Evolutionary conservation across 2,888 invertebrate genomes (phyloP), one percentile per base, ranked within the genome.

Genomic region (Dermolepida albohirtum): DNA sequence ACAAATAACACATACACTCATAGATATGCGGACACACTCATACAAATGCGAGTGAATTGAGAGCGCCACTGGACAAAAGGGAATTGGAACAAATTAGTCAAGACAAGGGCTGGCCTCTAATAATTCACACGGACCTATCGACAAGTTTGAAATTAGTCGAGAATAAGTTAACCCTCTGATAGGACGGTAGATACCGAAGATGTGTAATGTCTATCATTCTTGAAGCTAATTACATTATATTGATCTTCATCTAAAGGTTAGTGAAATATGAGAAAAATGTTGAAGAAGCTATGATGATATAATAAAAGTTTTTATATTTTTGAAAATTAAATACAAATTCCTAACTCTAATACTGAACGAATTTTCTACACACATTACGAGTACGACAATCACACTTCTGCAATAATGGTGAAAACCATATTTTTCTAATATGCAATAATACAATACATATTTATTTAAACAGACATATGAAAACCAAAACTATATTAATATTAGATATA

Each of bases 1-100:
- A 54, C 54, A 54, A 54, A 54, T 54, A 54, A 54, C 39, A 40
- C 40, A 40, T 54, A 40, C 34, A 41, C 16, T 8, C 12, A 54
- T 54, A 54, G 34, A 14, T 22, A n/a, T 39, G 14, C n/a, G 50
- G 34, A 34, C 34, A 78, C 80, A 51, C 51, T 27, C 14, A 34
- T 49, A 17, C 69, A 70, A 76, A 78, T 78, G 78, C 78, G 16
- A 11, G 39, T 39, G 54, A 79, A 78, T 79, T 76, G 76, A 73
- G 74, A 76, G 78, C 78, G 81, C 81, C 79, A 79, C 79, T 74
- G 79, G 73, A 78, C 77, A 78, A 81, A 80, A 79, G 79, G 77
- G 76, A 74, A 78, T 73, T 79, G 78, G 79, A 78, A 79, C 81
- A 82, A 81, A 82, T 82, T 82, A 82, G 81, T 80, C 78, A 80